Evolutionary conservation across 2,797 vertebrate species (phyloP), one percentile per base, ranked within the genome.

Genomic region (Pseudochaenichthys georgianus): DNA sequence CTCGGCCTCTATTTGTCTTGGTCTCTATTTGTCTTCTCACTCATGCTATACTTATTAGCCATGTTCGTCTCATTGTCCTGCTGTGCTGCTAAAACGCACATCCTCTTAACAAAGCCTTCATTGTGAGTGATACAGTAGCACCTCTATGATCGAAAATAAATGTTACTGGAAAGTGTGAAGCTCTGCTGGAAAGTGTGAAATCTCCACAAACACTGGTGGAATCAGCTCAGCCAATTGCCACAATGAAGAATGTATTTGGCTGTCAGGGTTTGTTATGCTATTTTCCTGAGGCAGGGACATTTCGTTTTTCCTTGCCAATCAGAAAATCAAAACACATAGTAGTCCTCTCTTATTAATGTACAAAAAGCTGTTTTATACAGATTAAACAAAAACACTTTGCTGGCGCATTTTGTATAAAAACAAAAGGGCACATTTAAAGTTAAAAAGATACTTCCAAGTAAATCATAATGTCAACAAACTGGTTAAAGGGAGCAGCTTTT

Each of bases 1-100:
- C 90, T 82, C 50, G 12, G 64, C 67, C 84, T 70, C 81, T 76
- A 75, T 90, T 92, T 87, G 88, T 92, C 88, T 91, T 86, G 21
- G 21, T 2, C 84, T 70, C 81, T 75, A 75, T 90, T 92, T 87
- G 88, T 92, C 88, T 91, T 86, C 87, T 77, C 66, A n/a, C 79
- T 91, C 86, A 80, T 88, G 90, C 69, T 92, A 87, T 74, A 89
- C 84, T 88, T 87, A 84, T 93, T 86, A 92, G 75, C 74, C 43
- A 3, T 46, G 81, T 81, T 79, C 50, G 50, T 88, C 80, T 86
- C 72, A 83, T 91, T 85, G 90, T 89, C 87, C 77, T 74, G 77
- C 78, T 73, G 87, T 55, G 82, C 84, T 38, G 80, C 82, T 77
- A 81, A 90, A 83, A 78, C 64, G 72, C 45, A 59, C 58, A 65